These are phyloP conservation scores for Gymnoscopelus braueri DNA, from an alignment of 2,797 vertebrate species.

Conservation along the genomic window DNA sequence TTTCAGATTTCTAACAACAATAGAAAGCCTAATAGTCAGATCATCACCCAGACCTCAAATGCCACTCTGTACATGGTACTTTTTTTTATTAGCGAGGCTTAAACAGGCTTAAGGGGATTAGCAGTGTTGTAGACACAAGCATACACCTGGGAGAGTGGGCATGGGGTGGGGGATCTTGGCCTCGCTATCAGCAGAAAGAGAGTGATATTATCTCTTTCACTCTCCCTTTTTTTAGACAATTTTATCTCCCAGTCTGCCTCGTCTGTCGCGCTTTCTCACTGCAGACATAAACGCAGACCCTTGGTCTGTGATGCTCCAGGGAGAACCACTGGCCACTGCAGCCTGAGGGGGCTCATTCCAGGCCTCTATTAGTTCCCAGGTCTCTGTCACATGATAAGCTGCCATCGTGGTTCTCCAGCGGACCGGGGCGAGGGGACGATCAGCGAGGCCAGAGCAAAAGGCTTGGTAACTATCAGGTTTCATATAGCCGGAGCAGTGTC, in stretches of 20 bases:
- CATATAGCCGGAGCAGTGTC: slow-evolving; percentile 51
- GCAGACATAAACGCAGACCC: slow-evolving; percentile 46
- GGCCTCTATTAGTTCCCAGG: slow-evolving; percentile 14
- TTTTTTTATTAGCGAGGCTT: slow-evolving; percentile 62
- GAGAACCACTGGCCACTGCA: slow-evolving; percentile 15
- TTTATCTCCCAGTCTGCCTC: slow-evolving; percentile 37
- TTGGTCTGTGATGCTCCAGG: slow-evolving; percentile 22
- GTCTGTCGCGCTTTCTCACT: slow-evolving; percentile 30
- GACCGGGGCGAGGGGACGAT: slow-evolving; percentile 20
- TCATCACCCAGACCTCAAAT: slow-evolving; percentile 51
- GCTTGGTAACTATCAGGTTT: slow-evolving; percentile 59
- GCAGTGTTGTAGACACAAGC: slow-evolving; percentile 51
- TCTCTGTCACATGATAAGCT: slow-evolving; percentile 41
- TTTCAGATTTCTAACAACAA: slow-evolving; percentile 63
- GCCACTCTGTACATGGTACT: slow-evolving; percentile 44
- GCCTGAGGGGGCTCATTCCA: slow-evolving; percentile 1
- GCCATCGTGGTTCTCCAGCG: slow-evolving; percentile 36
- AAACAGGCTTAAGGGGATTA: slow-evolving; percentile 60
- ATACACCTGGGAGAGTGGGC: slow-evolving; percentile 38
- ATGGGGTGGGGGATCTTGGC: slow-evolving; percentile 48
- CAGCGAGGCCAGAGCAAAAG: slow-evolving; percentile 15
- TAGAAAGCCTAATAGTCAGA: slow-evolving; percentile 58
- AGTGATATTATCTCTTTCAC: slow-evolving; percentile 40
- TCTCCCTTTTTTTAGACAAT: slow-evolving; percentile 39
- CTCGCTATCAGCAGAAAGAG: slow-evolving; percentile 41